Base-by-base conservation (phyloP, 1,140 invertebrate species). In the Aleiodes sp. region DNA sequence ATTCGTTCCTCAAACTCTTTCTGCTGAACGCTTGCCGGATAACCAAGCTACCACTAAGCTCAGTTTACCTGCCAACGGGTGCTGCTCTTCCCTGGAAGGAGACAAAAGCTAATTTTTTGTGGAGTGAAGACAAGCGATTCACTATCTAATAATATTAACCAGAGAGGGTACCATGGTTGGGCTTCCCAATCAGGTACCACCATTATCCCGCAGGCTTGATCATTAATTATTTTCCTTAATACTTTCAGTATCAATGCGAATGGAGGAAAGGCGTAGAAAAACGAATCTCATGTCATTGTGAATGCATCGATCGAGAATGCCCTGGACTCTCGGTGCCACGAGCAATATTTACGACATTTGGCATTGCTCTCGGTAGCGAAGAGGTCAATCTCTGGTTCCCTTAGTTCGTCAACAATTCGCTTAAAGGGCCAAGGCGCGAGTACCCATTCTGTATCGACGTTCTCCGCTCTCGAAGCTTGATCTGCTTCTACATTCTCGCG, bases 261-360 rank as follows among this genome's bases (percentile, higher is more conserved):
- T 6, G 71, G 71, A 2, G 71, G 71, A 35, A 75, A 75, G 4
- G 70, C 71, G 37, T 68, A 73, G 60, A 75, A 75, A 26, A 67
- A 52, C 14, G 29, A 7, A 0, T 16, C 28, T 71, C 71, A 75
- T 1, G 37, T 31, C 2, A 70, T 10, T 2, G 68, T 70, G 31
- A 75, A 70, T 2, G 43, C 64, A 68, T 69, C 70, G 14, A 71
- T 67, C 9, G 41, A 71, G n/a, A 63, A 7, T 24, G 72, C 66
- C 1, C 68, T 59, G 12, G 75, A 72, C 29, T 76, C 76, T 65
- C 52, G 65, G 29, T 71, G 63, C 78, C 76, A 80, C 2, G 77
- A 77, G 21, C 76, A 66, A 65, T 70, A 80, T 10, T 10, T 41
- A 6, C 43, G 8, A 43, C 77, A 79, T 73, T 79, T 79, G 1